A percentile compares a stretch with the other conserved stretches of the same genome.
phyloP scores from a whole-genome alignment of 2,113 vertebrate genomes.

The Erpornis zantholeuca region DNA sequence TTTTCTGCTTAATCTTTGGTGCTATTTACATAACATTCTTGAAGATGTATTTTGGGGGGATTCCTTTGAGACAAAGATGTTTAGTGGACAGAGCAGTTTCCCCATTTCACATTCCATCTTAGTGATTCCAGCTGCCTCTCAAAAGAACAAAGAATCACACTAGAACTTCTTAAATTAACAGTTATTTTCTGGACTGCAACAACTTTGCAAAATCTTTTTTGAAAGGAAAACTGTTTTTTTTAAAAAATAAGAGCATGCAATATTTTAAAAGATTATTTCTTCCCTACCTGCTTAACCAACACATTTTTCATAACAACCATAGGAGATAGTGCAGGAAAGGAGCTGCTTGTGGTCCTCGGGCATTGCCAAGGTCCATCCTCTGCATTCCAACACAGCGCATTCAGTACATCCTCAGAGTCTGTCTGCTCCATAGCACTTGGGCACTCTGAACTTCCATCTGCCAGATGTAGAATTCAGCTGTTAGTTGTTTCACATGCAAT shows the following conservation, averaged over 20 bases:
- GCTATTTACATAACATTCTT: not conserved
- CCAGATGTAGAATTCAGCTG: not conserved
- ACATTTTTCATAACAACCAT: constrained; percentile 92
- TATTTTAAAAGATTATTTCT: not conserved
- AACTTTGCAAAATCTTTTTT: not conserved
- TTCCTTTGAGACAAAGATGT: not conserved
- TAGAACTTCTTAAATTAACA: not conserved
- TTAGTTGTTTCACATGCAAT: not conserved
- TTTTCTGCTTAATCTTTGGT: not conserved
- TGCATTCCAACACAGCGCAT: constrained; percentile 46
- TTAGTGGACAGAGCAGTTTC: not conserved
- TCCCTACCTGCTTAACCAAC: constrained; percentile 84
- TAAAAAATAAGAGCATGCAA: not conserved
- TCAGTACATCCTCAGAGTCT: constrained; percentile 79
- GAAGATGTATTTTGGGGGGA: not conserved
- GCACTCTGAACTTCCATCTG: constrained; percentile 88
- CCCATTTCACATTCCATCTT: not conserved
- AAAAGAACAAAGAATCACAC: not conserved
- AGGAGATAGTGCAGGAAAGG: constrained; percentile 77
- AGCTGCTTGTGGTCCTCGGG: constrained; percentile 64
- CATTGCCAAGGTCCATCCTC: constrained; percentile 55
- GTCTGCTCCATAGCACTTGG: constrained; percentile 83
- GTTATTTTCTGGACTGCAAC: not conserved
- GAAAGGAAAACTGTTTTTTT: not conserved
- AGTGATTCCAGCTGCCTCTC: not conserved